Conservation (phyloP, 2,888 invertebrate species). For the Trichacis sp. region DNA sequence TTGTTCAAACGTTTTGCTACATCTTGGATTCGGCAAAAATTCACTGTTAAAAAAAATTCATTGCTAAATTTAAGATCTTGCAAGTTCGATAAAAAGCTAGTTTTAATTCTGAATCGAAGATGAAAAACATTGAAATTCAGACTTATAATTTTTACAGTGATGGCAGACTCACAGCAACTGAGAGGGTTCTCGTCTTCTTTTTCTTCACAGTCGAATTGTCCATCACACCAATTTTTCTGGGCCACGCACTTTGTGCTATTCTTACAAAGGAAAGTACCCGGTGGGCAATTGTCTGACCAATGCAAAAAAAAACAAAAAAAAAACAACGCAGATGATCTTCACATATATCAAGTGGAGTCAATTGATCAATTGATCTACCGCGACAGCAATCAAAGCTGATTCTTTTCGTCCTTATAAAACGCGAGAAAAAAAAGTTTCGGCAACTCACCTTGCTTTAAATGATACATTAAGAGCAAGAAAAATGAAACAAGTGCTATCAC, state of each 20-base stretch:
- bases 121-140: no score
- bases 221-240: conserved; percentile 72
- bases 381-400: not conserved
- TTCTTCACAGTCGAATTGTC: conserved; percentile 68
- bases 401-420: no score
- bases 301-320: no score
- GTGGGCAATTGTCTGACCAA: conserved; percentile 71
- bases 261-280: conserved; percentile 72
- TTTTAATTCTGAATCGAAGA: no score
- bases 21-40: no score
- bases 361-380: not conserved
- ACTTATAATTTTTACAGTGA: no score
- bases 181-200: conserved; percentile 65
- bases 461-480: conserved; percentile 61
- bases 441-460: conserved; percentile 63
- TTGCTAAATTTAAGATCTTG: no score
- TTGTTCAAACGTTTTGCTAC: no score
- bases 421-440: no score
- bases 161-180: conserved; percentile 66
- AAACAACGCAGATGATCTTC: no score
- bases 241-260: conserved; percentile 71
- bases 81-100: not conserved
- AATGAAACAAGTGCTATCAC: conserved; percentile 52
- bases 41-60: no score
- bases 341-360: no score